A percentile compares a stretch with the other conserved stretches of the same genome.
phyloP scores from a whole-genome alignment of 35 echinoderm and acorn worm genomes.

The Eucidaris tribuloides region DNA sequence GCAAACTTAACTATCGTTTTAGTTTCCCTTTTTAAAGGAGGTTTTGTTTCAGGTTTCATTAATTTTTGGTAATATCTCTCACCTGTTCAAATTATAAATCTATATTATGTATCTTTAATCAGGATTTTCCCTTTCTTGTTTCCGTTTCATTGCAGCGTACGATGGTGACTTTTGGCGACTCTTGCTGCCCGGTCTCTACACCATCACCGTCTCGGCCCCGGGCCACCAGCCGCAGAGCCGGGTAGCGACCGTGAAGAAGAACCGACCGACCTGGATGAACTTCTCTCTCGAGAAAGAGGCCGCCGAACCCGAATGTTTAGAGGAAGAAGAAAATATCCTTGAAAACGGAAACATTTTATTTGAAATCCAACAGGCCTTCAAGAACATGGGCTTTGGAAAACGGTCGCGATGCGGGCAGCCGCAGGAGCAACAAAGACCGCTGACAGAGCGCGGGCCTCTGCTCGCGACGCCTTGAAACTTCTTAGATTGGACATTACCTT shows the following conservation, averaged over 20 bases:
- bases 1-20: too few relatives aligned
- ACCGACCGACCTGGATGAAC: conserved; percentile 43
- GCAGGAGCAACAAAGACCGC: background rate
- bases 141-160: too few relatives aligned
- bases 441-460: background rate
- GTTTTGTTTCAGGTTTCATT: too few relatives aligned
- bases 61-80: too few relatives aligned
- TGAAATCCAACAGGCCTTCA: conserved; percentile 8
- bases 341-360: conserved; percentile 1
- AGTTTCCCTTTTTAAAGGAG: too few relatives aligned
- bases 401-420: background rate
- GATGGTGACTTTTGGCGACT: conserved; percentile 86
- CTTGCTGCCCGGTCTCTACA: conserved; percentile 69
- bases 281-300: conserved; percentile 31
- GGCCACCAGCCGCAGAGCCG: conserved; percentile 50
- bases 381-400: background rate
- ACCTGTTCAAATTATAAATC: too few relatives aligned
- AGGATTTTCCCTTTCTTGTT: too few relatives aligned
- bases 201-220: conserved; percentile 52
- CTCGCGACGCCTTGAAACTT: conserved; percentile 16
- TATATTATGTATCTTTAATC: too few relatives aligned
- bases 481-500: too few relatives aligned
- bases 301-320: conserved; percentile 11
- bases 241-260: conserved; percentile 39
- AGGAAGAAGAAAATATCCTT: background rate